Conservation (phyloP, 37 sponge, comb jelly and placozoan genomes). For the Spongia lamella region DNA sequence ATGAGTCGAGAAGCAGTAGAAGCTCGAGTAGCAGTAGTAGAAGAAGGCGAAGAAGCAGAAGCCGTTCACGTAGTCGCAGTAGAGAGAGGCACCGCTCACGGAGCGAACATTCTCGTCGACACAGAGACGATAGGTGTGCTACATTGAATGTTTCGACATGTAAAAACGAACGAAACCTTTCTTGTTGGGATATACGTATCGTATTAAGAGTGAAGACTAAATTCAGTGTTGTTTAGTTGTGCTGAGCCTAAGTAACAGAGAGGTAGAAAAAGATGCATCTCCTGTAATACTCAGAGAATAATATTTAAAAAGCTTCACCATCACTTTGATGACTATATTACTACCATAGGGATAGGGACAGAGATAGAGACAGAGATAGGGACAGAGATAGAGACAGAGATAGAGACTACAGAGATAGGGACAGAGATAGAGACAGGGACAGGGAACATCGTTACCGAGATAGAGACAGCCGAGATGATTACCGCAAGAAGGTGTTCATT, state of each 20-base stretch:
- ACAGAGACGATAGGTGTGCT: too few relatives aligned
- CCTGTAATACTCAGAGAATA: too few relatives aligned
- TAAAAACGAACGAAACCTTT: too few relatives aligned
- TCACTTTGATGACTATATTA: too few relatives aligned
- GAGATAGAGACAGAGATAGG: conserved; percentile 15
- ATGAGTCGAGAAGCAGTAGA: background rate
- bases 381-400: conserved; percentile 16
- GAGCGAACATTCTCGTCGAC: too few relatives aligned
- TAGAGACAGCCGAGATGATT: background rate
- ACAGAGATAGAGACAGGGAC: background rate
- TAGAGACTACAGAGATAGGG: background rate
- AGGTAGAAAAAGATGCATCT: too few relatives aligned
- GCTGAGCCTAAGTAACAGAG: too few relatives aligned
- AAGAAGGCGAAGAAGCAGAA: background rate
- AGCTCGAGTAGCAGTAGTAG: background rate
- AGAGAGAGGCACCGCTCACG: background rate
- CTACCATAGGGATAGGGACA: background rate
- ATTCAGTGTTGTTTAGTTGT: too few relatives aligned
- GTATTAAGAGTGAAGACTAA: too few relatives aligned
- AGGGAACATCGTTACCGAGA: background rate
- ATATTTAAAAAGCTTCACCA: too few relatives aligned
- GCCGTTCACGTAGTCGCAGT: conserved; percentile 10
- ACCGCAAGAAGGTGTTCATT: background rate
- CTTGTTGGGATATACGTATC: too few relatives aligned
- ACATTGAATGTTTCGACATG: too few relatives aligned